Percentiles rank a stretch among this genome's conserved stretches.
Evolutionary conservation across 2,888 invertebrate genomes (phyloP).

Genomic region (Acanthococcus lagerstroemiae): DNA sequence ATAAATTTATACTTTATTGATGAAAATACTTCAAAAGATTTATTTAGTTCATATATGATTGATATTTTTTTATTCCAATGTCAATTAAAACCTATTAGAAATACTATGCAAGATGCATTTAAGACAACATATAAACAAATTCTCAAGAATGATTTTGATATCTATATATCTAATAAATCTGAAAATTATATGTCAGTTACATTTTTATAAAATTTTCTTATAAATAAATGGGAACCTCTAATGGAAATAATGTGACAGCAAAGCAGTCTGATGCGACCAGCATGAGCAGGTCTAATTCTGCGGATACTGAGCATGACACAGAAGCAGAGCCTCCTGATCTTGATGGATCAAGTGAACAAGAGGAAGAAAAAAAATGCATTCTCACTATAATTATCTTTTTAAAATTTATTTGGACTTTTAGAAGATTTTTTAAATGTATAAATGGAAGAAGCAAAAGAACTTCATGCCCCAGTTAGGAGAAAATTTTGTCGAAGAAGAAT

Average conservation of each 20-base stretch:
- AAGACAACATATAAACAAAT: not conserved
- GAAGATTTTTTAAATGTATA: not conserved
- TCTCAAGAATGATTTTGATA: not conserved
- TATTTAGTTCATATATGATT: not conserved
- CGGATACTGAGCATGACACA: not conserved
- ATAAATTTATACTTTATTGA: not conserved
- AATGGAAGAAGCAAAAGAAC: conserved; percentile 15
- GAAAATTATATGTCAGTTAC: not conserved
- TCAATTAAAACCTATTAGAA: not conserved
- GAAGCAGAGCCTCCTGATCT: no score
- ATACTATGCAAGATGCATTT: not conserved
- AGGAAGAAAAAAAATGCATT: not conserved
- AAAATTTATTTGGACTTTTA: not conserved
- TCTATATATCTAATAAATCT: not conserved
- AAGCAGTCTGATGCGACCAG: no score
- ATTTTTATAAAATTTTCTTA: conserved; percentile 3
- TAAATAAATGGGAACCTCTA: conserved; percentile 3
- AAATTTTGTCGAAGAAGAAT: conserved; percentile 21
- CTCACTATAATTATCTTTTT: not conserved
- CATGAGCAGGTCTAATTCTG: no score
- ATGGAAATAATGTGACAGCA: not conserved
- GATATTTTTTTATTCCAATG: not conserved
- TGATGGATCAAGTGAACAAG: no score
- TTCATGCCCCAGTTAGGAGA: conserved; percentile 7
- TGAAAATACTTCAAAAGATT: not conserved